Evolutionary conservation across 2,797 vertebrate genomes (phyloP), one percentile per base, ranked within the genome.

Genomic region (Arrhamphus sclerolepis): DNA sequence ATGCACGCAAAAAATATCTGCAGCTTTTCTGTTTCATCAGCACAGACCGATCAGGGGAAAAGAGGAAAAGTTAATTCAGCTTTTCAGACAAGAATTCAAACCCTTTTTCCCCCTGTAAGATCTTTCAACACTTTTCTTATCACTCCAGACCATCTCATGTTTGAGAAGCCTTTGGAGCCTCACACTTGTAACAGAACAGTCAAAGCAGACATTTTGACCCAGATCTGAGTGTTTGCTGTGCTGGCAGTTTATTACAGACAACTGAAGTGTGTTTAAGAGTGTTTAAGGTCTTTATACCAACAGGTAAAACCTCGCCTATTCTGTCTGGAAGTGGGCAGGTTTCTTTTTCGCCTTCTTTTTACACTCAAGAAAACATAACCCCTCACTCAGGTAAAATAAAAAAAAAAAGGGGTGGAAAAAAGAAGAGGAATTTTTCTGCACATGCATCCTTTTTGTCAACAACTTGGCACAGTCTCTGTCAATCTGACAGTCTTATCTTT

Each of bases 301-400:
- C 79, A 82, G 77, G 77, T 88, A 74, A 78, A 81, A 77, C 66
- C 70, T 83, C 72, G 82, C 46, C 70, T 81, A 71, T 62, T 58
- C 21, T 7, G 39, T 44, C 66, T 72, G 76, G 77, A 80, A 70
- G 64, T 64, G 54, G 66, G 40, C 46, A 49, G 49, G n/a, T 2
- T 13, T 13, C 1, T 44, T 44, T 21, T 44, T 20, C 11, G 1
- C 13, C 13, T 13, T 39, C 64, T 75, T 70, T 47, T 68, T 64
- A 62, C 66, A 70, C 58, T 46, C 58, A 10, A 56, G 68, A 73
- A 77, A 72, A 70, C 13, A 50, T 28, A 44, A 74, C 62, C 68
- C 21, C 42, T 64, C 47, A 28, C 58, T 58, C 49, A 42, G 34
- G 41, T 71, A 52, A 75, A 67, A 39, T 6, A 39, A 17, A 50